A percentile compares a stretch with the other conserved stretches of the same genome.
Evolutionary conservation across 2,797 vertebrate genomes (phyloP).

Genomic region (Chelonia mydas): DNA sequence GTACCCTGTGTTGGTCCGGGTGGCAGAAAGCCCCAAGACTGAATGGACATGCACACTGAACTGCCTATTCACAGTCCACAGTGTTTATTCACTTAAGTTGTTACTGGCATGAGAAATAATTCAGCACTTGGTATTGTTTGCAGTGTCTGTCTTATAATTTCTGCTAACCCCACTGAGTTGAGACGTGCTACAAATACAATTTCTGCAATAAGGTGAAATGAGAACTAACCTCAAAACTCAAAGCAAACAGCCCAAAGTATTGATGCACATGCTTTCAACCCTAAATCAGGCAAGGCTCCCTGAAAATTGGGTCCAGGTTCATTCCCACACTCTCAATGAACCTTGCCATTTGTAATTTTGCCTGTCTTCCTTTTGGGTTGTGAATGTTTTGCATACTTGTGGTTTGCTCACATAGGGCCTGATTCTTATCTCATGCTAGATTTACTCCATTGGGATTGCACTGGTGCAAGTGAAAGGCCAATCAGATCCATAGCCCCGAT

Average conservation of each 20-base stretch:
- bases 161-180: neutral
- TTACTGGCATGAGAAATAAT: neutral
- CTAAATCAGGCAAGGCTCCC: neutral
- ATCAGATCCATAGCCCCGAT: neutral
- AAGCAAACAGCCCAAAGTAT: neutral
- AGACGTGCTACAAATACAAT: neutral
- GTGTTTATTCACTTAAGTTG: neutral
- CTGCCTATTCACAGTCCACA: rapidly evolving
- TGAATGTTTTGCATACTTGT: neutral
- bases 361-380: neutral
- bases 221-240: neutral
- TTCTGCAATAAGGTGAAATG: neutral
- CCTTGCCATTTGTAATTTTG: neutral
- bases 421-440: neutral
- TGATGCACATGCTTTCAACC: neutral
- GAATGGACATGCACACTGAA: neutral
- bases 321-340: neutral
- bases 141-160: neutral
- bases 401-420: neutral
- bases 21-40: neutral
- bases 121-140: neutral
- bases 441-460: rapidly evolving
- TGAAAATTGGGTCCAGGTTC: neutral
- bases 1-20: rapidly evolving
- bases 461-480: neutral